Percentiles rank a stretch among this genome's conserved stretches.
Evolutionary conservation across 1,140 invertebrate genomes (phyloP).

Genomic region (Centruroides vittatus): DNA sequence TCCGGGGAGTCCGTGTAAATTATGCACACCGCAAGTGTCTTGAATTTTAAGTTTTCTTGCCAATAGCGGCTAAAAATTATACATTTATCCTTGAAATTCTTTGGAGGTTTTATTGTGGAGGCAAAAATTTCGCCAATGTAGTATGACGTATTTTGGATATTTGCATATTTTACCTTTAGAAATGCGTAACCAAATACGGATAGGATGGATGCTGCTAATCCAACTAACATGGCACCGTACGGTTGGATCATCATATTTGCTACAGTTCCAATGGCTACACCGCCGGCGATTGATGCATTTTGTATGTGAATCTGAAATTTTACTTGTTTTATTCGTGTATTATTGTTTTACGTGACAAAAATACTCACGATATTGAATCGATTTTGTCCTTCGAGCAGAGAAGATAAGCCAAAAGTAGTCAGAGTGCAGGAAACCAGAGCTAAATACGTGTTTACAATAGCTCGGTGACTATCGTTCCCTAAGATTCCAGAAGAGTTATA

Average conservation of each 20-base stretch:
- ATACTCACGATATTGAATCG: slow-evolving; percentile 65
- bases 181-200: slow-evolving; percentile 74
- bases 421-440: slow-evolving; percentile 69
- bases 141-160: too few relatives aligned
- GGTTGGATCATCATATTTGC: slow-evolving; percentile 72
- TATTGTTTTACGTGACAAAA: too few relatives aligned
- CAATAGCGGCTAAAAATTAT: slow-evolving; percentile 29
- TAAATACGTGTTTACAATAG: slow-evolving; percentile 84
- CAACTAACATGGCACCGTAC: slow-evolving; percentile 68
- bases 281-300: slow-evolving; percentile 74
- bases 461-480: slow-evolving; percentile 61
- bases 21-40: slow-evolving; percentile 91
- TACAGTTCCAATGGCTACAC: slow-evolving; percentile 42
- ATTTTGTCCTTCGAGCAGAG: slow-evolving; percentile 54
- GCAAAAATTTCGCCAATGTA: too few relatives aligned
- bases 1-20: slow-evolving; percentile 90
- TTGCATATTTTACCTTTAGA: slow-evolving; percentile 47
- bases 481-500: slow-evolving; percentile 69
- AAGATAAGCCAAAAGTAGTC: slow-evolving; percentile 65
- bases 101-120: too few relatives aligned
- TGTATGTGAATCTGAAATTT: slow-evolving; percentile 52
- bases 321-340: too few relatives aligned
- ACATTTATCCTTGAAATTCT: not conserved
- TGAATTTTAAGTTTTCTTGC: slow-evolving; percentile 51
- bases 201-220: slow-evolving; percentile 57